These are phyloP conservation scores for Tricholaema leucomelas DNA, from an alignment of 2,113 vertebrate species.

Conservation along the genomic window DNA sequence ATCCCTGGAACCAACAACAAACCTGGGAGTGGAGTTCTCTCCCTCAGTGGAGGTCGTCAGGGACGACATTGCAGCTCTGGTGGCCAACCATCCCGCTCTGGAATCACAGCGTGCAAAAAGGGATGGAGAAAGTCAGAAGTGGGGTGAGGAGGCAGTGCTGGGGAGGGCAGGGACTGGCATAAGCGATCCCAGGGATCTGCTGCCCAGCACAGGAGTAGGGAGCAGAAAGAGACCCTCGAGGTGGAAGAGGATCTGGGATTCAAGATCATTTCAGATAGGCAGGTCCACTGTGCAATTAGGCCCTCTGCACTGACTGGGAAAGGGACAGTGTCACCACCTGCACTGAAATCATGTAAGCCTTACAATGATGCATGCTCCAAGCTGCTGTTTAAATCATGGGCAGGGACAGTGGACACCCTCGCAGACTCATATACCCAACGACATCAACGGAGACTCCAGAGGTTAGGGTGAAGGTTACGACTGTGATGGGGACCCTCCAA, in stretches of 20 bases:
- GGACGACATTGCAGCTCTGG: slow-evolving; percentile 91
- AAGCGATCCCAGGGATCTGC: not conserved
- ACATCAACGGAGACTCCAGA: not conserved
- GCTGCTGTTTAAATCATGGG: not conserved
- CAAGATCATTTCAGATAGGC: not conserved
- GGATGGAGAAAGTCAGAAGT: slow-evolving; percentile 58
- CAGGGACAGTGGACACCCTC: not conserved
- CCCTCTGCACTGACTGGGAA: not conserved
- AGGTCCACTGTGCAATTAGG: not conserved
- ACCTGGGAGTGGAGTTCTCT: slow-evolving; percentile 87
- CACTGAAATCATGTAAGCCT: not conserved
- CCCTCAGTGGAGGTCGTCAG: slow-evolving; percentile 88
- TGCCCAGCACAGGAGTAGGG: not conserved
- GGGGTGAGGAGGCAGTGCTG: not conserved
- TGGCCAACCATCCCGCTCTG: slow-evolving; percentile 82
- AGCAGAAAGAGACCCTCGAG: not conserved
- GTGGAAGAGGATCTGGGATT: not conserved
- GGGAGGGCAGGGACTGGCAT: not conserved
- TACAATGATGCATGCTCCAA: slow-evolving; percentile 52
- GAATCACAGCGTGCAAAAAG: slow-evolving; percentile 43
- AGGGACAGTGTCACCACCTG: not conserved
- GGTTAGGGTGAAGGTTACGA: not conserved
- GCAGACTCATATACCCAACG: not conserved
- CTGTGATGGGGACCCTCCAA: not conserved
- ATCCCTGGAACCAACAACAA: slow-evolving; percentile 95